A percentile compares a stretch with the other conserved stretches of the same genome.
phyloP scores from a whole-genome alignment of 1,140 invertebrate species.

The Nymphalis io region DNA sequence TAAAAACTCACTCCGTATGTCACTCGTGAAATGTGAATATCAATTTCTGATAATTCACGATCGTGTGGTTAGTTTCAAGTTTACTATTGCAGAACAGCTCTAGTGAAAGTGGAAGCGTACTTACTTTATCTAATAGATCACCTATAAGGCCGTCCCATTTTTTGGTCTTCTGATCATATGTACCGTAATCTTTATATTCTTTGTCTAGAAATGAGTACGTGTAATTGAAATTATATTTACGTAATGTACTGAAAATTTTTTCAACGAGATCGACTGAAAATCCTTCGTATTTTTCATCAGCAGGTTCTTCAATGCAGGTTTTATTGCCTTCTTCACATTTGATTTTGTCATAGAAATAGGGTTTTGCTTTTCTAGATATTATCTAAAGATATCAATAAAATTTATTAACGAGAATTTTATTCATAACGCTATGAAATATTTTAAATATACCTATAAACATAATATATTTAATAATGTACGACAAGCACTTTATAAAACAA shows the following conservation, averaged over 20 bases:
- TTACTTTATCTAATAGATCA: slow-evolving; percentile 85
- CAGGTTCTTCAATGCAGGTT: slow-evolving; percentile 53
- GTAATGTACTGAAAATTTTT: slow-evolving; percentile 84
- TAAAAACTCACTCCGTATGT: no score
- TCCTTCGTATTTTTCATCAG: slow-evolving; percentile 86
- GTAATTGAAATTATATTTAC: slow-evolving; percentile 70
- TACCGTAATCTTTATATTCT: slow-evolving; percentile 83
- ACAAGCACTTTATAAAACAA: no score
- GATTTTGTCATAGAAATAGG: slow-evolving; percentile 62
- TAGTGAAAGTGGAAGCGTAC: not conserved
- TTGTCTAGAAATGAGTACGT: slow-evolving; percentile 61
- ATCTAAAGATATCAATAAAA: slow-evolving; percentile 46
- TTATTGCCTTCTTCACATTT: slow-evolving; percentile 50
- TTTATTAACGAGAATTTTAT: no score
- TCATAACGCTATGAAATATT: not conserved
- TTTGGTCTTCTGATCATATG: slow-evolving; percentile 84
- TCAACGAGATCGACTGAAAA: slow-evolving; percentile 90
- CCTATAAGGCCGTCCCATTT: slow-evolving; percentile 93
- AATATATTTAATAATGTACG: no score
- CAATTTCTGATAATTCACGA: no score
- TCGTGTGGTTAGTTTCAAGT: no score
- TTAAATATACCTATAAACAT: not conserved
- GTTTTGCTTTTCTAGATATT: slow-evolving; percentile 64
- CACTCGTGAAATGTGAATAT: no score
- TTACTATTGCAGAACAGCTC: not conserved